Base-by-base conservation (phyloP, 2,888 invertebrate genomes). In the Clostera curtula region DNA sequence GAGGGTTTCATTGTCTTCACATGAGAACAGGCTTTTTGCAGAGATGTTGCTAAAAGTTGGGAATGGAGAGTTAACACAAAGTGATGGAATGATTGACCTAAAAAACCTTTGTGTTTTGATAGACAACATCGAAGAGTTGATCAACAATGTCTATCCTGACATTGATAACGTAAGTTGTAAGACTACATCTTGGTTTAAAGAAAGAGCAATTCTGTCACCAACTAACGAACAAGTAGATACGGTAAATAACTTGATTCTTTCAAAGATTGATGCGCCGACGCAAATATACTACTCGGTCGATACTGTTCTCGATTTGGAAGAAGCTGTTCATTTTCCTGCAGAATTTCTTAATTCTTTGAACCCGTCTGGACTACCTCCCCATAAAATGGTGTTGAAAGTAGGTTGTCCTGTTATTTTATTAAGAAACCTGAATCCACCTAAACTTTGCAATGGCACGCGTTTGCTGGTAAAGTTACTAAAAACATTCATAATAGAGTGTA, bases 191-290 rank as follows among this genome's bases (percentile, higher is more conserved):
- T 47, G 38, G 43, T 43, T 46, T 43, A 40, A 42, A 31, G 37
- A 46, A 45, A 42, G 41, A 38, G 42, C 42, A 8, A 43, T 49
- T 35, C 38, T 49, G 31, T 40, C 43, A 35, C 39, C 45, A 35
- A 42, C 40, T 45, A 49, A 47, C 26, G 41, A 47, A 41, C 43
- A 49, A 29, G 40, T 45, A 31, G 37, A 43, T 40, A 43, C 41
- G 14, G 17, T 44, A 37, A 48, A 48, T 42, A 31, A 42, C 27
- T 36, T 40, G 25, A 42, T 39, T 38, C 32, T 42, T 36, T 31
- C 36, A 21, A 10, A n/a, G 10, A 10, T n/a, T n/a, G n/a, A n/a
- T n/a, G n/a, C n/a, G n/a, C n/a, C n/a, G n/a, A n/a, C n/a, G n/a
- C n/a, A n/a, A n/a, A n/a, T n/a, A n/a, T n/a, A n/a, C n/a, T n/a